phyloP scores from a whole-genome alignment of 1,140 invertebrate species.

The Harpegnathos saltator region DNA sequence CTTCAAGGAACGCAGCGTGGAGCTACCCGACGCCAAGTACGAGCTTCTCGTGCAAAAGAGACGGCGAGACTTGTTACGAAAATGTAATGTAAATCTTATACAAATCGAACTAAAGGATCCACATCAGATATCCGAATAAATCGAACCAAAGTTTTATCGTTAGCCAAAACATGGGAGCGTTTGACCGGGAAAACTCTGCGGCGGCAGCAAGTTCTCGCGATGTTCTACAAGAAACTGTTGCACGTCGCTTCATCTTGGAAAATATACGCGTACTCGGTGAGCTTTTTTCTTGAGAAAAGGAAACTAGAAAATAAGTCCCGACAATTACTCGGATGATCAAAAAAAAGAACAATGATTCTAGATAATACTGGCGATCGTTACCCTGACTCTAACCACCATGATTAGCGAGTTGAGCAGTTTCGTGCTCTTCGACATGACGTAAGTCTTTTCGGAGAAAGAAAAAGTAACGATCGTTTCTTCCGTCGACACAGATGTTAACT shows the following conservation, averaged over 20 bases:
- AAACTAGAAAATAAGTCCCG: not conserved
- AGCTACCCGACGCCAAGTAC: constrained; percentile 50
- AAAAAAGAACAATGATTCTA: constrained; percentile 15
- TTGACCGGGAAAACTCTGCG: constrained; percentile 31
- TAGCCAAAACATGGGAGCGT: constrained; percentile 60
- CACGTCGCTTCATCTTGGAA: constrained; percentile 66
- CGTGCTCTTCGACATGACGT: constrained; percentile 46
- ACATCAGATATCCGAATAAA: not conserved
- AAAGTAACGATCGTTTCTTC: not conserved
- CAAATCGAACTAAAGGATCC: not conserved
- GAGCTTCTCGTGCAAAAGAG: constrained; percentile 66
- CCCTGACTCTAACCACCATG: constrained; percentile 50
- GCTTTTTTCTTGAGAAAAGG: not conserved
- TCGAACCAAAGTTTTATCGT: constrained; percentile 16
- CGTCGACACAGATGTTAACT: no score
- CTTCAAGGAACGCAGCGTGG: constrained; percentile 59
- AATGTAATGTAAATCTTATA: constrained; percentile 33
- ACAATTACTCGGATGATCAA: not conserved
- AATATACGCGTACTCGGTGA: constrained; percentile 66
- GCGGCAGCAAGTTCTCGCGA: constrained; percentile 64
- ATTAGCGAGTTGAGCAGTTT: constrained; percentile 37
- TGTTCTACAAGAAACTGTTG: constrained; percentile 69
- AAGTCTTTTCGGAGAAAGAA: not conserved
- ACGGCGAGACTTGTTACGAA: constrained; percentile 59
- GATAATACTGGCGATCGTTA: constrained; percentile 56